Conservation (phyloP, 2,888 invertebrate species). For the Colletes collaris region DNA sequence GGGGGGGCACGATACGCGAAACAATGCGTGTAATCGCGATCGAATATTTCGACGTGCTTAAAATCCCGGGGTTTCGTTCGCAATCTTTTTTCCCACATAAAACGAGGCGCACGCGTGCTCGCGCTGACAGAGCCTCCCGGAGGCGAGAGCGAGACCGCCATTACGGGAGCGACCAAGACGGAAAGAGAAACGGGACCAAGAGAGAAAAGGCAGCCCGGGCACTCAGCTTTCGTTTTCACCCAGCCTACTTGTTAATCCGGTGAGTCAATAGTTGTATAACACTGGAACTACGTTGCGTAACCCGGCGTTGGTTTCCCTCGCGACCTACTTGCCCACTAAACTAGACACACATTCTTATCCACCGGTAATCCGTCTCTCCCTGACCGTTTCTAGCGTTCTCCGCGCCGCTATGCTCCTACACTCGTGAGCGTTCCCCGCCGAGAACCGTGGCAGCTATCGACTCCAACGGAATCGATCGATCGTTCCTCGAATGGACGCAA, state of each 20-base stretch:
- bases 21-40: neutral
- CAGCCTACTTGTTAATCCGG: slow-evolving; percentile 83
- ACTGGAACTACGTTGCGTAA: slow-evolving; percentile 82
- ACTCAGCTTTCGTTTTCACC: slow-evolving; percentile 82
- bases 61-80: neutral
- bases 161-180: slow-evolving; percentile 36
- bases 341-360: slow-evolving; percentile 83
- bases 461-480: slow-evolving; percentile 15
- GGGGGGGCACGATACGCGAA: neutral
- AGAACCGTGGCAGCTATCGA: neutral
- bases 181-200: slow-evolving; percentile 53
- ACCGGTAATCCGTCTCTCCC: slow-evolving; percentile 69
- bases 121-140: slow-evolving; percentile 32
- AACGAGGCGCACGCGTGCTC: slow-evolving; percentile 38
- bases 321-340: slow-evolving; percentile 83
- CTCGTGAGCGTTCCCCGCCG: slow-evolving; percentile 22
- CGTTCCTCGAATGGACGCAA: slow-evolving; percentile 34
- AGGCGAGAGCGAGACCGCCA: slow-evolving; percentile 49
- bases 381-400: slow-evolving; percentile 57
- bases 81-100: slow-evolving; percentile 39
- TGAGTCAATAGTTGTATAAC: slow-evolving; percentile 83
- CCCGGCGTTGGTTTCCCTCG: slow-evolving; percentile 79
- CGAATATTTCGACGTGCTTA: no score
- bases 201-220: slow-evolving; percentile 64
- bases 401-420: slow-evolving; percentile 25